Base-by-base conservation (phyloP, 2,888 invertebrate genomes). In the Bembecia ichneumoniformis region DNA sequence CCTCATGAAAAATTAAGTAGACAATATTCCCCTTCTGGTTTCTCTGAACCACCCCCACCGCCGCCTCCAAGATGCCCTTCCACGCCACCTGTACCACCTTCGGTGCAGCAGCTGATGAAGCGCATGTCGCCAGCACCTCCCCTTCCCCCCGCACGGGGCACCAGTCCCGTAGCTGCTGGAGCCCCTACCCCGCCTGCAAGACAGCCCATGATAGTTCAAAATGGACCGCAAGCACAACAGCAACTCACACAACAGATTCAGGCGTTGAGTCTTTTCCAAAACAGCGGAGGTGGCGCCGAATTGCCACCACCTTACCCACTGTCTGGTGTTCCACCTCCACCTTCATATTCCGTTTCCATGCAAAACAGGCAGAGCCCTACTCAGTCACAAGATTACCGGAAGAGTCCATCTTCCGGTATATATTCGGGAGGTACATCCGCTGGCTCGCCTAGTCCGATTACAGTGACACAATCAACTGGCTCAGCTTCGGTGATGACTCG, bases 181-280 rank as follows among this genome's bases (percentile, higher is more conserved):
- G 79, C 82, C 43, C 82, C 81, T 58, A 62, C 82, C 43, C 88
- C 89, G 3, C 88, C 86, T 50, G 90, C 90, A 44, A 84, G 92
- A 35, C 92, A 91, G 66, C 95, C 93, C 51, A 94, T 94, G 92
- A 91, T 95, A 56, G 93, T 94, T 49, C 94, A 93, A 77, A 94
- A 93, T 71, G 93, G 92, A 10, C 93, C 93, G 13, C 93, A 92
- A 69, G 93, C 91, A 48, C 95, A 96, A 71, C 96, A 96, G 65
- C 96, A 96, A 76, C 87, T 96, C 49, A 89, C 92, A 49, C 96
- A 96, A 75, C 96, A 96, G 75, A 94, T 96, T 81, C 96, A 96
- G 79, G 95, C 94, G 17, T 87, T 96, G 54, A 93, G 90, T 68
- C 89, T 96, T 59, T 94, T 94, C 74, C 92, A 92, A 63, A 89